Evolutionary conservation across 2,888 invertebrate genomes (phyloP).

Genomic region (Carpatolechia fugitivella): DNA sequence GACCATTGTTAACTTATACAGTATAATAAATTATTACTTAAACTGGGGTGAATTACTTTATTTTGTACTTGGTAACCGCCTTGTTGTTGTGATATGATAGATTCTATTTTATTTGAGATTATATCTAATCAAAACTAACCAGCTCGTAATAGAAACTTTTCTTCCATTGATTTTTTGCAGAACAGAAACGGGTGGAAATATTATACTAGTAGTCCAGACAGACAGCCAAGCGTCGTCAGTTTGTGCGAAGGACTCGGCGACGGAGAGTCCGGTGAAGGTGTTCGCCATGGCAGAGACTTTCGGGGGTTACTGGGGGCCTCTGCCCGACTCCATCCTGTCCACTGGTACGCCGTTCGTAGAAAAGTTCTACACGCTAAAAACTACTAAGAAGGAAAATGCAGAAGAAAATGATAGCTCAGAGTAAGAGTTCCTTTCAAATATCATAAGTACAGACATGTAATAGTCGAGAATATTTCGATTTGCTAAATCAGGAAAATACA

Average conservation of each 20-base stretch:
- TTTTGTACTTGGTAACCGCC: too few relatives aligned
- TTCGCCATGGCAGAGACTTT: constrained; percentile 64
- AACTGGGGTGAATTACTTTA: too few relatives aligned
- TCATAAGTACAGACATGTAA: too few relatives aligned
- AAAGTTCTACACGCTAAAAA: background rate
- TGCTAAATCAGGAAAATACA: too few relatives aligned
- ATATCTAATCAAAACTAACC: too few relatives aligned
- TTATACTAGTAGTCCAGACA: constrained; percentile 53
- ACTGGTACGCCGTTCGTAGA: background rate
- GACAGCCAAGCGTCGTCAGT: background rate
- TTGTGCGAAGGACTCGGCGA: background rate
- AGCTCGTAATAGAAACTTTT: too few relatives aligned
- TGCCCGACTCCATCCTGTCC: constrained; percentile 42
- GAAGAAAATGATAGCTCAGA: background rate
- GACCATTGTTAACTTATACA: too few relatives aligned
- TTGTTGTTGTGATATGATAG: too few relatives aligned
- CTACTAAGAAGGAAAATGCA: background rate
- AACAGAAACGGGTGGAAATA: constrained; percentile 59
- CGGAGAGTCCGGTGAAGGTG: constrained; percentile 49
- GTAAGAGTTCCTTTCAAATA: too few relatives aligned
- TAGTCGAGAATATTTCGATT: too few relatives aligned
- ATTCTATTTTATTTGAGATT: too few relatives aligned
- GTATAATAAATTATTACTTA: too few relatives aligned
- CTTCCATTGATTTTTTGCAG: constrained; percentile 32
- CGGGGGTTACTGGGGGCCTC: constrained; percentile 65